These are phyloP conservation scores for Micromys minutus DNA, from an alignment of 2,113 vertebrate species.

Conservation along the genomic window DNA sequence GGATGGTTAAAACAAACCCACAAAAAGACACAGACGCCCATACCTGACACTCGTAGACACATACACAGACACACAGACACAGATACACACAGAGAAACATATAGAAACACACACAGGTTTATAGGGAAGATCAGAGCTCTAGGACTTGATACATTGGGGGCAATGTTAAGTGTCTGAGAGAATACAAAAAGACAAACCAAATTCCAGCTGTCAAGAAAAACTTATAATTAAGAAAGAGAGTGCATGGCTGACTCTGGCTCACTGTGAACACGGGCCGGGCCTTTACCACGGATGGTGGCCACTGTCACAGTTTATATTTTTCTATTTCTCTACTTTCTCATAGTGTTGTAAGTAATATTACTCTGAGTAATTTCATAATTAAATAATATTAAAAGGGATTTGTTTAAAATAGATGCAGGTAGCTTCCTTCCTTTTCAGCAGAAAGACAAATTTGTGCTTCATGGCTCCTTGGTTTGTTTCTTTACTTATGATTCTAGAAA, in stretches of 20 bases:
- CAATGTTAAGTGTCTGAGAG: neutral
- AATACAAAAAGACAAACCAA: neutral
- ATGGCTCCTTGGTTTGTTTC: neutral
- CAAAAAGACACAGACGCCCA: no score
- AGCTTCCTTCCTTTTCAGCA: neutral
- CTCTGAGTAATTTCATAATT: slow-evolving; percentile 18
- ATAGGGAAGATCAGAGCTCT: neutral
- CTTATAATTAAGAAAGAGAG: neutral
- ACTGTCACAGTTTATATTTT: neutral
- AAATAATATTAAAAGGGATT: neutral
- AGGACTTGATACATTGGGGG: neutral
- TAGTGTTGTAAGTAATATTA: neutral
- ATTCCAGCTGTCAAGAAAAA: neutral
- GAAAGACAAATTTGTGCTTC: neutral
- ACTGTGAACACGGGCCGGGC: neutral
- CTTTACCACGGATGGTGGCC: neutral
- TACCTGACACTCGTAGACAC: no score
- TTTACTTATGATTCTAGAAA: slow-evolving; percentile 50
- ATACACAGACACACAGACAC: no score
- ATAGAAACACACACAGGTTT: neutral
- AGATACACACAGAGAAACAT: no score
- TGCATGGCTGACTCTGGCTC: no score
- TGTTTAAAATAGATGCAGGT: slow-evolving; percentile 30
- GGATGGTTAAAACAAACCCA: neutral
- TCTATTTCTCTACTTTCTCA: neutral